Evolutionary conservation across 2,113 vertebrate genomes (phyloP), one percentile per base, ranked within the genome.

Genomic region (Coptodon rendalli): DNA sequence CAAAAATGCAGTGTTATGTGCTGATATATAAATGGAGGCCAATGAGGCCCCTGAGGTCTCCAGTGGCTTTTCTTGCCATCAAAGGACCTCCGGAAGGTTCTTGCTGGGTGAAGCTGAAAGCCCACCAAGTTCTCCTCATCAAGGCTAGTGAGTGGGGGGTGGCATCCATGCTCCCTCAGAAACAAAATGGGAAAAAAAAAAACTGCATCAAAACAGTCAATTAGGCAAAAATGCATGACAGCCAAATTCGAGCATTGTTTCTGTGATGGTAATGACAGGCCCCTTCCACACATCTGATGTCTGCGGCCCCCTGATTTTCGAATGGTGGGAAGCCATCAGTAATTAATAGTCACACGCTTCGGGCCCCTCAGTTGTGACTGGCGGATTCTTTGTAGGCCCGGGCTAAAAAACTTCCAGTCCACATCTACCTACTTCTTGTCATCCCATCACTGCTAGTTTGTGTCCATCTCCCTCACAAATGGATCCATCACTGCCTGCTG

Each of bases 141-240:
- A 87, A 82, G 86, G 68, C 24, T 86, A 71, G 82, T 54, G 89
- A 86, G 71, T 56, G 83, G 88, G 90, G 89, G 89, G 90, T 76
- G 68, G 80, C 87, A 91, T 88, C 68, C 90, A 88, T 61, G 87
- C 88, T 90, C 86, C 91, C 68, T 84, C 71, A 83, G 89, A 89
- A 94, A 91, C 86, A 90, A 94, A 94, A 93, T 86, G 27, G 86
- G 82, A 81, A 2, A 2, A 88, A 63, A 86, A 79, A 85, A 50
- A 50, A 78, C 45, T 92, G 93, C 92, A 94, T 93, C 94, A 94
- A 96, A 95, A 96, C 92, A 96, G 94, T 96, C 95, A 97, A 96
- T 95, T 96, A 96, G 91, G 92, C 87, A 96, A 95, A 96, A 96
- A 96, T 96, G 95, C 95, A 95, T 96, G 95, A 96, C 95, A 95